Percentiles rank a stretch among this genome's conserved stretches.
These are phyloP conservation scores for Andrena cerasifolii DNA, from an alignment of 1,140 invertebrate species.

Conservation along the genomic window DNA sequence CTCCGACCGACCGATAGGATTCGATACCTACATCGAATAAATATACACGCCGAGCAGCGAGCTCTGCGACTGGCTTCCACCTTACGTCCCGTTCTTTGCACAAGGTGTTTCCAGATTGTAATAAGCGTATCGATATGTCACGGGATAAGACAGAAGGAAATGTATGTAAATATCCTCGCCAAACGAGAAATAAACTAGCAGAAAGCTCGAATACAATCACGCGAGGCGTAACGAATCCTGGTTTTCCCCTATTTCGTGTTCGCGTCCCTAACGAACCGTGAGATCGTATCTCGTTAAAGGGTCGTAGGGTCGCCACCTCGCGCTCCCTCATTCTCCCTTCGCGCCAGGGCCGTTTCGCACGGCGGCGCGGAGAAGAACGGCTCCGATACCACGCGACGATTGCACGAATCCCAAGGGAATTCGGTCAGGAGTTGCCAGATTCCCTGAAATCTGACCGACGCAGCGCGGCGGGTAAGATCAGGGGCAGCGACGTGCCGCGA, in stretches of 20 bases:
- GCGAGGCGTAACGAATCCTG: conserved; percentile 42
- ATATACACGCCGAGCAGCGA: conserved; percentile 63
- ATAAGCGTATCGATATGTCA: too few species aligned
- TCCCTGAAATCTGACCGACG: neutral
- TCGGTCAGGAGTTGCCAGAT: neutral
- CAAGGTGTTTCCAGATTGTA: too few species aligned
- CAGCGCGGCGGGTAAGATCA: neutral
- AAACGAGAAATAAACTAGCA: too few species aligned
- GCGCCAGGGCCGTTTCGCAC: neutral
- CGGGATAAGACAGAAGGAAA: too few species aligned
- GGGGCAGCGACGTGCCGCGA: neutral
- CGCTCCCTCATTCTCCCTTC: neutral
- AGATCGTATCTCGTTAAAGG: conserved; percentile 43
- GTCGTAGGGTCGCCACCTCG: conserved; percentile 13
- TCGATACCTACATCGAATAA: conserved; percentile 64
- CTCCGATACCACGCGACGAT: neutral
- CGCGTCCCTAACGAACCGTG: neutral
- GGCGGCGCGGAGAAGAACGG: neutral
- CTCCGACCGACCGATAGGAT: conserved; percentile 64
- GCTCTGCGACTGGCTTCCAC: neutral
- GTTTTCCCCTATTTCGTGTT: conserved; percentile 28
- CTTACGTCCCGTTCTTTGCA: too few species aligned
- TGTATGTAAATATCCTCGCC: too few species aligned
- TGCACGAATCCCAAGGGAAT: neutral
- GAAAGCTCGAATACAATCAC: neutral